Evolutionary conservation across 2,888 invertebrate species (phyloP).

Genomic region (Agonopterix arenella): DNA sequence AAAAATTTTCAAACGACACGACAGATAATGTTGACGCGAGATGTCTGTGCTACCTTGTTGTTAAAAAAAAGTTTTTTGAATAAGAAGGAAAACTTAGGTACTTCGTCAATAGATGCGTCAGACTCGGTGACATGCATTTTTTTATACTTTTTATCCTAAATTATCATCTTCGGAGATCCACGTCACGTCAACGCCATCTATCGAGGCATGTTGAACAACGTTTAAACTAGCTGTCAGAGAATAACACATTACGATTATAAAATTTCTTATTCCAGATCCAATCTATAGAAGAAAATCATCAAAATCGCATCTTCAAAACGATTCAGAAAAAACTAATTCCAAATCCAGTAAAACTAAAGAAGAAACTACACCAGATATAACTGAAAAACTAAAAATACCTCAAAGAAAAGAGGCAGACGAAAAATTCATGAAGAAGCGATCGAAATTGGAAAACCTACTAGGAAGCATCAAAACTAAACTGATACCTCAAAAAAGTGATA

Average conservation of each 20-base stretch:
- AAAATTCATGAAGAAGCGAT: constrained; percentile 38
- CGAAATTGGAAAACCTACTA: constrained; percentile 42
- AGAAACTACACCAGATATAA: background rate
- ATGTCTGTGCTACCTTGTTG: too few relatives aligned
- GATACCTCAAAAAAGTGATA: background rate
- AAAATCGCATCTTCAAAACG: too few relatives aligned
- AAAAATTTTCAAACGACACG: too few relatives aligned
- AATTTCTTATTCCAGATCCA: background rate
- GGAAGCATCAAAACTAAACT: constrained; percentile 15
- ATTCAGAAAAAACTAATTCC: too few relatives aligned
- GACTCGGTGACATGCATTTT: background rate
- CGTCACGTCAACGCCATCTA: too few relatives aligned
- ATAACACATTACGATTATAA: background rate
- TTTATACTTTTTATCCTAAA: background rate
- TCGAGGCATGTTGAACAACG: too few relatives aligned
- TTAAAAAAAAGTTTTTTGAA: too few relatives aligned
- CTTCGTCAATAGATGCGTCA: too few relatives aligned
- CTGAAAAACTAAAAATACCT: background rate
- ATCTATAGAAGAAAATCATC: background rate
- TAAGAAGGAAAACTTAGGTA: too few relatives aligned
- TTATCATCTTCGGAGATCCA: too few relatives aligned
- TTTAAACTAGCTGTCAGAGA: too few relatives aligned
- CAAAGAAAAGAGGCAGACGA: constrained; percentile 18
- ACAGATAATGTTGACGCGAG: too few relatives aligned
- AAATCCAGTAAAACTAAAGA: background rate